Evolutionary conservation across 64 coral and sea anemone genomes (phyloP).

Genomic region (Montipora foliosa): DNA sequence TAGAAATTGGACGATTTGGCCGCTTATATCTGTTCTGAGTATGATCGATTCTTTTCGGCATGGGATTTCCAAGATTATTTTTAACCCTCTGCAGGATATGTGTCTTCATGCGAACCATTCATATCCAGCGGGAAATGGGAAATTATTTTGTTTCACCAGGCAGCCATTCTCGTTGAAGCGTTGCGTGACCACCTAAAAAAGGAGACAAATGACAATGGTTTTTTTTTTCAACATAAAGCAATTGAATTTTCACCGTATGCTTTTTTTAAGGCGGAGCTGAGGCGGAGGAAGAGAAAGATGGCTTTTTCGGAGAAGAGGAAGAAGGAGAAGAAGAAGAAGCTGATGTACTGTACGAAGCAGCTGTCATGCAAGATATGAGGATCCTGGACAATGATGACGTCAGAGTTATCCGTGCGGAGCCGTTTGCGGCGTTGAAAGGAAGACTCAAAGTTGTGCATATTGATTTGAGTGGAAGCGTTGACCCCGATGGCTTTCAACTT

Average conservation of each 20-base stretch:
- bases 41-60: too few relatives aligned
- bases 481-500: too few relatives aligned
- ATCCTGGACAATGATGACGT: conserved; percentile 74
- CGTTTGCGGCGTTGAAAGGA: not conserved
- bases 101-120: too few relatives aligned
- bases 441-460: conserved; percentile 6
- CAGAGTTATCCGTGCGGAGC: conserved; percentile 4
- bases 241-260: not conserved
- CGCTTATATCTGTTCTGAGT: too few relatives aligned
- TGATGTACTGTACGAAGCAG: conserved; percentile 74
- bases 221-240: not conserved
- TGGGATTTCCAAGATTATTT: too few relatives aligned
- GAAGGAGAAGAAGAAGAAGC: conserved; percentile 32
- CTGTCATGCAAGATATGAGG: conserved; percentile 63
- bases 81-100: too few relatives aligned
- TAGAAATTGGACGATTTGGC: too few relatives aligned
- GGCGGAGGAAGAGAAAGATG: conserved; percentile 21
- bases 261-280: conserved; percentile 1
- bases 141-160: too few relatives aligned
- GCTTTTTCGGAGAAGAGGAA: conserved; percentile 24
- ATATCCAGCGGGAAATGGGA: not conserved
- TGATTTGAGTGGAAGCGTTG: not conserved
- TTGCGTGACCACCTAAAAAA: too few relatives aligned
- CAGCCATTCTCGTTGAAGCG: too few relatives aligned
- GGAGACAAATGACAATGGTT: too few relatives aligned